Evolutionary conservation across 2,888 invertebrate genomes (phyloP), one percentile per base, ranked within the genome.

Genomic region (Ctenicera cuprea): DNA sequence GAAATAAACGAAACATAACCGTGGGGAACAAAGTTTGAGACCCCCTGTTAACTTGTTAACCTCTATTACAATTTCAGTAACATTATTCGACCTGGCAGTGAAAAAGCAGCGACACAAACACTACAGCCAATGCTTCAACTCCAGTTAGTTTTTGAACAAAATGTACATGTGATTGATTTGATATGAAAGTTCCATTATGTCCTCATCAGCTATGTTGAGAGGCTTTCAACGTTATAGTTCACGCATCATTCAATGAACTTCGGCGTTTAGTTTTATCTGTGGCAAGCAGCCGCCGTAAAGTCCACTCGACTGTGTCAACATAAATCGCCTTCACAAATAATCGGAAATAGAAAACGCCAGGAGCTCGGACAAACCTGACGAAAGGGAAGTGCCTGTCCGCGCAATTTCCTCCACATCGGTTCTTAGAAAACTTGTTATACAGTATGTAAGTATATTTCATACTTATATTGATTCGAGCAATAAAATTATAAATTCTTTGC

Each of bases 251-350:
- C 62, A 37, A 20, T 57, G 20, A 54, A 64, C 59, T 41, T 65
- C 33, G 54, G 33, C 59, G 59, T 73, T 69, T 66, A 61, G 52
- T 71, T 69, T 76, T 77, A 77, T 77, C 77, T 77, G 68, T 54
- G 57, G 52, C 54, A 71, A 75, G 75, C 76, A 74, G 77, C 61
- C 50, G 69, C 63, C 57, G 57, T 59, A 73, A 73, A 76, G 73
- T 65, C 72, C 65, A 73, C 62, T 71, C 65, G 66, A 67, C 73
- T 76, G 76, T 77, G 71, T 74, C 76, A 67, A 72, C 76, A 77
- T 74, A 62, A 68, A 77, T 77, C 64, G 71, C 59, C 54, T 64
- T 65, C 69, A 69, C 71, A 71, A 73, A 65, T 70, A 59, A 48
- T 73, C 50, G 70, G 70, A 73, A 73, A 73, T 69, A 64, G 67